Evolutionary conservation across 2,113 vertebrate genomes (phyloP), one percentile per base, ranked within the genome.

Genomic region (Mirza zaza): DNA sequence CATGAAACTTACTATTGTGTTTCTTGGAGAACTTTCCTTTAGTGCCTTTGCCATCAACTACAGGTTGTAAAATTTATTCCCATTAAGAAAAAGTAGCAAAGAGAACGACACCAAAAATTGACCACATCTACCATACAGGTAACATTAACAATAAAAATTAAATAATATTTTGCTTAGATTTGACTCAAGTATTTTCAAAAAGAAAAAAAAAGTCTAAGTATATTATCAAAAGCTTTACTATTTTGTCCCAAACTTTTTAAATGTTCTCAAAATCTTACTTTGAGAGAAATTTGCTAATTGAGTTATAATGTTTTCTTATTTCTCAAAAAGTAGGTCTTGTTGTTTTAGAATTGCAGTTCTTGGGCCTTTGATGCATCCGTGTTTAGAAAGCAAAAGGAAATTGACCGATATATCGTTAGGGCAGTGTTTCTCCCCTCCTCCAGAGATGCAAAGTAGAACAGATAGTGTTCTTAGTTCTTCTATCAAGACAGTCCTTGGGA

Each of bases 351-450:
- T 20, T 71, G 42, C 84, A 52, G 18, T 87, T 79, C 42, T 73
- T 42, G 57, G 55, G 32, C 61, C 42, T 63, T 91, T 23, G 36
- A 61, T 15, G 29, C 18, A 21, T 52, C 57, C n/a, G 29, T 36
- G 34, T 70, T 90, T 50, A 91, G 42, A 97, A 84, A 92, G 50
- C 81, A 86, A 96, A 91, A 90, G 71, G 13, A 87, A 87, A 80
- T 42, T 59, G 15, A 23, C 52, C 7, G 25, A 27, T 42, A 29
- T 15, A 29, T n/a, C 73, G 76, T 52, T 8, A 70, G n/a, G 61
- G 20, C n/a, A 80, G 18, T 42, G 12, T 36, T 70, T 77, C 29
- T 94, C n/a, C 27, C 11, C 29, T 59, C 67, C 55, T 86, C 85
- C 61, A 82, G 34, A 89, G 15, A n/a, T 36, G 42, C 23, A 13